Evolutionary conservation across 2,888 invertebrate genomes (phyloP).

Genomic region (Adelognathus sp.): DNA sequence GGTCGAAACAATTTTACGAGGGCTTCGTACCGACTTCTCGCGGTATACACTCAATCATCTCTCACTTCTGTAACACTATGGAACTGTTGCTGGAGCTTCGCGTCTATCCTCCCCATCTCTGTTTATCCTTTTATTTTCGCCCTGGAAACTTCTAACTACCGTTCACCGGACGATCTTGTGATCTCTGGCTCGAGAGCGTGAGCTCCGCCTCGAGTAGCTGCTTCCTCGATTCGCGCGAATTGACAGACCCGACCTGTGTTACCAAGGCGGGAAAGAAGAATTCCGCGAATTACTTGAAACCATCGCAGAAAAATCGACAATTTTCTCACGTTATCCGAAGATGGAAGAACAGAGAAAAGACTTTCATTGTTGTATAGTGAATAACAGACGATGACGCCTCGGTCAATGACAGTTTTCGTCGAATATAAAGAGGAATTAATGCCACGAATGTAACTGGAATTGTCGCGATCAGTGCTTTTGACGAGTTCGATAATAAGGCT

Average conservation of each 20-base stretch:
- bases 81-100: neutral
- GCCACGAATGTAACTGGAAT: conserved; percentile 28
- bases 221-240: conserved; percentile 49
- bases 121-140: conserved; percentile 49
- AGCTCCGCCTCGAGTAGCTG: conserved; percentile 38
- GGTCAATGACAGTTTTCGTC: conserved; percentile 27
- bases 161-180: conserved; percentile 46
- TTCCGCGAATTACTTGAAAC: conserved; percentile 37
- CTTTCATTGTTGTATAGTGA: conserved; percentile 40
- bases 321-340: neutral
- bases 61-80: conserved; percentile 34
- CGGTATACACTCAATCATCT: conserved; percentile 40
- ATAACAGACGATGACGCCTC: conserved; percentile 8
- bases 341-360: conserved; percentile 25
- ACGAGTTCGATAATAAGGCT: neutral
- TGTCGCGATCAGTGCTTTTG: neutral
- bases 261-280: conserved; percentile 8
- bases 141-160: conserved; percentile 55
- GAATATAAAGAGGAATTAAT: conserved; percentile 9
- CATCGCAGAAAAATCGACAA: conserved; percentile 26
- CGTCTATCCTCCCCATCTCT: conserved; percentile 9
- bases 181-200: conserved; percentile 13
- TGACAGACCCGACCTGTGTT: conserved; percentile 45
- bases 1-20: conserved; percentile 35
- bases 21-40: conserved; percentile 13